Conservation (phyloP, 1,140 invertebrate genomes). For the Drosophila pachea region DNA sequence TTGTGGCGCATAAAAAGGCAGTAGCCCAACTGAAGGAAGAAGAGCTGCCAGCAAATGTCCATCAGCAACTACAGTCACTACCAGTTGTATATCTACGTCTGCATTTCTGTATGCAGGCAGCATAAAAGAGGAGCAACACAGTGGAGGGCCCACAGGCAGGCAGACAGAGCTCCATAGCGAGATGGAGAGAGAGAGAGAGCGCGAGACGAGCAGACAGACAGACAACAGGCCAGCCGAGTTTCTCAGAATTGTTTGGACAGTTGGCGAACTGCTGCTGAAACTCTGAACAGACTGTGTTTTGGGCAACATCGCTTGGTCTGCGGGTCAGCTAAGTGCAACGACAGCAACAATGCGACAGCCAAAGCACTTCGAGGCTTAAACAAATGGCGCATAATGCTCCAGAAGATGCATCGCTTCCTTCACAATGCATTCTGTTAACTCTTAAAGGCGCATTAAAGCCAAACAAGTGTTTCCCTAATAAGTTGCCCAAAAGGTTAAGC, state of each 20-base stretch:
- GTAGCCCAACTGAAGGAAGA: constrained; percentile 51
- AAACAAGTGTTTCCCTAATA: constrained; percentile 55
- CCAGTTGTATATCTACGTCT: constrained; percentile 27
- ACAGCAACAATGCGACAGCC: constrained; percentile 36
- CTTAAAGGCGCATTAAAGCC: constrained; percentile 46
- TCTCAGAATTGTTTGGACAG: constrained; percentile 25
- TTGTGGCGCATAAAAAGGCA: constrained; percentile 73
- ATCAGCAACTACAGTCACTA: constrained; percentile 64
- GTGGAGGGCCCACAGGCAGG: not conserved
- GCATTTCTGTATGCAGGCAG: constrained; percentile 28
- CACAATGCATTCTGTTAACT: constrained; percentile 16
- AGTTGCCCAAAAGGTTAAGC: constrained; percentile 45
- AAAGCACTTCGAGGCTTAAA: constrained; percentile 14
- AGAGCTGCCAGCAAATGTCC: constrained; percentile 76
- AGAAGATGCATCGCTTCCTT: constrained; percentile 16
- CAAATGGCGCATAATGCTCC: constrained; percentile 56
- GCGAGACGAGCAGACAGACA: not conserved
- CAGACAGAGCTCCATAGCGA: constrained; percentile 54
- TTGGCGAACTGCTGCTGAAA: constrained; percentile 10
- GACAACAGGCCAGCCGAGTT: constrained; percentile 9
- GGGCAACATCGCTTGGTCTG: constrained; percentile 36
- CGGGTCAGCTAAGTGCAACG: constrained; percentile 68
- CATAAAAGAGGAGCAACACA: constrained; percentile 43
- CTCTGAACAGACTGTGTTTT: constrained; percentile 22
- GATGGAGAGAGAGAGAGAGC: constrained; percentile 10